These are phyloP conservation scores for Coilia nasus DNA, from an alignment of 2,797 vertebrate genomes.

Conservation along the genomic window DNA sequence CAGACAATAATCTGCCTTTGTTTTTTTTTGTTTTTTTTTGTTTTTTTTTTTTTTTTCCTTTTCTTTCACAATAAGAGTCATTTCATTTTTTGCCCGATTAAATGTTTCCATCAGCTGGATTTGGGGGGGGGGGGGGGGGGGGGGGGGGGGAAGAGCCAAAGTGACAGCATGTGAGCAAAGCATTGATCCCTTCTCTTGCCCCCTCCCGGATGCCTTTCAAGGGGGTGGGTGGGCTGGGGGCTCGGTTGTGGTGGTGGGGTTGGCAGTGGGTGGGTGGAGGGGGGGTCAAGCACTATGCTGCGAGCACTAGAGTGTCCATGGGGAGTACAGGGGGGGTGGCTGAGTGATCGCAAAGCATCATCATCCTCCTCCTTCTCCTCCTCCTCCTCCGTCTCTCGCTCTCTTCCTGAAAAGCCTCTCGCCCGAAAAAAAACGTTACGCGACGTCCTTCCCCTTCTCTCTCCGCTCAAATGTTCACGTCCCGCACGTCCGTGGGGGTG, in stretches of 20 bases:
- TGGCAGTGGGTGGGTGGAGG: neutral
- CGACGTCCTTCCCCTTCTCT: slow-evolving; percentile 41
- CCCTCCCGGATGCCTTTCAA: neutral
- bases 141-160: neutral
- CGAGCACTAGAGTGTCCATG: neutral
- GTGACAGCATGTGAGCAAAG: slow-evolving; percentile 58
- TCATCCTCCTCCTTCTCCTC: neutral
- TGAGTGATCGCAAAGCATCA: slow-evolving; percentile 20
- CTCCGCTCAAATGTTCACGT: slow-evolving; percentile 90
- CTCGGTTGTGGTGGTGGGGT: neutral
- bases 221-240: neutral
- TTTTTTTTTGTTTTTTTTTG: slow-evolving; percentile 55
- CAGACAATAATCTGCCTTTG: neutral
- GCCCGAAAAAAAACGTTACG: slow-evolving; percentile 25
- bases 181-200: slow-evolving; percentile 53
- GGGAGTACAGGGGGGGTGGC: slow-evolving; percentile 22
- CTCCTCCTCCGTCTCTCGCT: slow-evolving; percentile 8
- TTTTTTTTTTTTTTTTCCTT: slow-evolving; percentile 54
- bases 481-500: slow-evolving; percentile 95
- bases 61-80: slow-evolving; percentile 48
- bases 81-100: slow-evolving; percentile 11
- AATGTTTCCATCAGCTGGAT: neutral
- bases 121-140: neutral
- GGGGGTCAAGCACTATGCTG: slow-evolving; percentile 16
- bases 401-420: slow-evolving; percentile 23